Conservation (phyloP, 2,113 vertebrate species). For the Amphiprion percula region DNA sequence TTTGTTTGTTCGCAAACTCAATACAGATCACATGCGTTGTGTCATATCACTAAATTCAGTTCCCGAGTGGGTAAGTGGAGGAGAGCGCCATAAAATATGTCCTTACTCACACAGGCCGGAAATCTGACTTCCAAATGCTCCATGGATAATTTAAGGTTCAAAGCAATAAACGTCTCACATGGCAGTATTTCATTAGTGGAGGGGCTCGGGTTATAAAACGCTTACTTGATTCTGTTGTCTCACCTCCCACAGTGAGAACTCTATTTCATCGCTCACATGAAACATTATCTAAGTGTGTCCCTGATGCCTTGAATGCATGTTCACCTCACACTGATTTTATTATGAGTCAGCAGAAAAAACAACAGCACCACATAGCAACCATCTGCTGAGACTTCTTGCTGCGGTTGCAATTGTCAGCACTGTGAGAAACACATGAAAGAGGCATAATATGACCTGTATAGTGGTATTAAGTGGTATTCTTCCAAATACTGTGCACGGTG, state of each 20-base stretch:
- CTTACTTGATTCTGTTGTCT: constrained; percentile 69
- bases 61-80: constrained; percentile 34
- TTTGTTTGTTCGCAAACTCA: constrained; percentile 65
- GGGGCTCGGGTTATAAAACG: constrained; percentile 60
- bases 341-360: constrained; percentile 25
- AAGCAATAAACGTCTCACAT: constrained; percentile 68
- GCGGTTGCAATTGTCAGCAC: constrained; percentile 10
- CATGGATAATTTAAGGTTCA: constrained; percentile 71
- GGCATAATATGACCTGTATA: constrained; percentile 1
- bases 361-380: neutral
- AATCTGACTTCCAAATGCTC: constrained; percentile 71
- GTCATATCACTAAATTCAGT: constrained; percentile 56
- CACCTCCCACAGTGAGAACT: constrained; percentile 65
- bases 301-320: constrained; percentile 43
- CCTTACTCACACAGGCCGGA: constrained; percentile 43
- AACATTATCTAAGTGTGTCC: constrained; percentile 50
- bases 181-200: constrained; percentile 70
- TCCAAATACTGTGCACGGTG: neutral
- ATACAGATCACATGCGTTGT: constrained; percentile 51
- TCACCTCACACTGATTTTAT: constrained; percentile 43
- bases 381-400: constrained; percentile 11
- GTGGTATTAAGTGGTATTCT: constrained; percentile 10
- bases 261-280: constrained; percentile 56
- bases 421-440: constrained; percentile 20
- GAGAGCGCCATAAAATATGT: constrained; percentile 61